Conservation (phyloP, 2,888 invertebrate species). For the Scaeva pyrastri region DNA sequence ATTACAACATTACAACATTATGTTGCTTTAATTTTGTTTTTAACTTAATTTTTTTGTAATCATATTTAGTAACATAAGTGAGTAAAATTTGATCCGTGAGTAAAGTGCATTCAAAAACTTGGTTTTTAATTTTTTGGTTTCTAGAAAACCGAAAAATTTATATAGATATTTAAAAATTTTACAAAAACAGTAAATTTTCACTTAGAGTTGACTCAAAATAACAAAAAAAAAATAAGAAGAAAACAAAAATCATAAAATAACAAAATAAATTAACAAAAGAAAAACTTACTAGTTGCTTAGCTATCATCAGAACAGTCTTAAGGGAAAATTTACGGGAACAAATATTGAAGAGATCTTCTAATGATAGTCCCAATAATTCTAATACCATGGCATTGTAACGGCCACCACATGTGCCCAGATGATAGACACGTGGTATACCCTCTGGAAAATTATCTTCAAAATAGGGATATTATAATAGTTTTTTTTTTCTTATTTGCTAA, state of each 20-base stretch:
- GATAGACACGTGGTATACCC: slow-evolving; percentile 99
- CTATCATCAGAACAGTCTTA: slow-evolving; percentile 99
- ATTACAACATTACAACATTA: not conserved
- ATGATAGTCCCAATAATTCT: slow-evolving; percentile 99
- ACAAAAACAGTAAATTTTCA: slow-evolving; percentile 22
- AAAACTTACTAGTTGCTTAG: slow-evolving; percentile 96
- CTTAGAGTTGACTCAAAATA: slow-evolving; percentile 1
- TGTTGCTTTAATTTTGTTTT: not conserved
- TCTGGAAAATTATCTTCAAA: slow-evolving; percentile 86
- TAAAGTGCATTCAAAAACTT: slow-evolving; percentile 66
- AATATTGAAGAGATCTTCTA: slow-evolving; percentile 99
- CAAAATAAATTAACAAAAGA: slow-evolving; percentile 57
- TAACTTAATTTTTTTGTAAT: not conserved
- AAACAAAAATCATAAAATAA: slow-evolving; percentile 47
- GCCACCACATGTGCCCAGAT: slow-evolving; percentile 98
- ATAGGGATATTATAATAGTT: slow-evolving; percentile 59
- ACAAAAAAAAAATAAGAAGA: slow-evolving; percentile 41
- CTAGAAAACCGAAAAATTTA: slow-evolving; percentile 39
- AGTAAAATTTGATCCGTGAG: slow-evolving; percentile 57
- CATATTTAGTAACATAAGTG: slow-evolving; percentile 30
- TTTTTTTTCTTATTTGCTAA: slow-evolving; percentile 39
- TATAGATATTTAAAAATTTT: not conserved
- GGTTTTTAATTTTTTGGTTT: slow-evolving; percentile 18
- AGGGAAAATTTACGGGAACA: slow-evolving; percentile 99
- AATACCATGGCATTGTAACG: slow-evolving; percentile 99